Conservation (phyloP, 2,888 invertebrate species). For the Drosophila putrida region DNA sequence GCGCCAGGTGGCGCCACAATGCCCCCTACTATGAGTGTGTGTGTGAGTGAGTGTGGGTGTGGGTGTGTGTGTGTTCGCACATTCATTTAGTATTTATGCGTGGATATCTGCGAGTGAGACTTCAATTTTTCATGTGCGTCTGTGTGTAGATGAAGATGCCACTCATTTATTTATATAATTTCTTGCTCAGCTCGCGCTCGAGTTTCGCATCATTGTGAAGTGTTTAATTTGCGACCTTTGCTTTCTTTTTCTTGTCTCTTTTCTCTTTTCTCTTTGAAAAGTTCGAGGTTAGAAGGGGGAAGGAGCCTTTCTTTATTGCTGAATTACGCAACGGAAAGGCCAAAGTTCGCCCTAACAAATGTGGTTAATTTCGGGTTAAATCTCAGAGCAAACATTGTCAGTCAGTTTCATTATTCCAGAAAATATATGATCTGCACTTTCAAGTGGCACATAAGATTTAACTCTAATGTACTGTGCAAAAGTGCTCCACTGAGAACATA, state of each 20-base stretch:
- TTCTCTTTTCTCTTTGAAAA: no score
- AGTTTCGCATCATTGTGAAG: constrained; percentile 49
- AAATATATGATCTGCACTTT: constrained; percentile 3
- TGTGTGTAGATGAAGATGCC: constrained; percentile 26
- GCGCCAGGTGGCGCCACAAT: constrained; percentile 44
- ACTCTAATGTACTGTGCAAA: neutral
- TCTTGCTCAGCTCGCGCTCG: constrained; percentile 38
- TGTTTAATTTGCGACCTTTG: constrained; percentile 59
- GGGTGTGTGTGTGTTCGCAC: constrained; percentile 34
- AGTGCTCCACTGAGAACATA: neutral
- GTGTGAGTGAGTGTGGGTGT: constrained; percentile 20
- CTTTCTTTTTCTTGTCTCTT: constrained; percentile 11
- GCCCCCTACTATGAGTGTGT: constrained; percentile 5
- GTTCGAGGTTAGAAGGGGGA: neutral
- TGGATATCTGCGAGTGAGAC: constrained; percentile 74
- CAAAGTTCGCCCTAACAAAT: constrained; percentile 13
- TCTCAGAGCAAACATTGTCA: constrained; percentile 9
- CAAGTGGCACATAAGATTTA: neutral
- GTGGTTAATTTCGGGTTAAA: constrained; percentile 29
- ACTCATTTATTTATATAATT: constrained; percentile 73
- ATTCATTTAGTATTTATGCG: constrained; percentile 77
- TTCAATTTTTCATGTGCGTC: constrained; percentile 65
- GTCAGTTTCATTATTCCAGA: neutral
- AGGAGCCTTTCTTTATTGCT: constrained; percentile 5
- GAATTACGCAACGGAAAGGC: constrained; percentile 30